These are phyloP conservation scores for Catajapyx aquilonaris DNA, from an alignment of 1,140 invertebrate genomes.

Conservation along the genomic window DNA sequence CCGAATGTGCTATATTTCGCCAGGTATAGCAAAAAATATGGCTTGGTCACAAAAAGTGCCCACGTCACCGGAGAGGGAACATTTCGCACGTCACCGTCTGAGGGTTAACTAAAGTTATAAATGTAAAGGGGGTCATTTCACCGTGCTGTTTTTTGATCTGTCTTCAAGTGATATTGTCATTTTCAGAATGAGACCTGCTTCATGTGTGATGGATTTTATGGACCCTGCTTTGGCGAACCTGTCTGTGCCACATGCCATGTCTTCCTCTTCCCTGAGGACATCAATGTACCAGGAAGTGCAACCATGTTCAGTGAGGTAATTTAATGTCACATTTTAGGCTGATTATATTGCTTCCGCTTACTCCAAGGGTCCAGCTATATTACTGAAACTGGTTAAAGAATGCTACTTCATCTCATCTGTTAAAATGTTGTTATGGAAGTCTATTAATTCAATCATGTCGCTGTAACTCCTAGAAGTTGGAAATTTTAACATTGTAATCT, in stretches of 20 bases:
- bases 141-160: too few species aligned
- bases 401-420: constrained; percentile 5
- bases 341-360: too few species aligned
- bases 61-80: too few species aligned
- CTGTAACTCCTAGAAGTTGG: constrained; percentile 2
- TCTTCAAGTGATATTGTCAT: too few species aligned
- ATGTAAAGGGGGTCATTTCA: too few species aligned
- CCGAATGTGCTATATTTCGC: too few species aligned
- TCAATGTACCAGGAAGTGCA: constrained; percentile 25
- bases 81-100: too few species aligned
- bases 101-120: too few species aligned
- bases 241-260: constrained; percentile 82
- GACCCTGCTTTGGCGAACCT: constrained; percentile 71
- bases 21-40: too few species aligned
- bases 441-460: constrained; percentile 11
- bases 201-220: constrained; percentile 80
- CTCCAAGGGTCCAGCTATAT: too few species aligned
- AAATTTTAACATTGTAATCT: not conserved
- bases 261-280: constrained; percentile 67
- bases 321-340: constrained; percentile 7
- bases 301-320: constrained; percentile 31
- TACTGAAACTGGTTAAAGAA: constrained; percentile 7
- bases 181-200: constrained; percentile 44
- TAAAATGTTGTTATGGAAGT: constrained; percentile 5
- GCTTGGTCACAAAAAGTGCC: too few species aligned